Evolutionary conservation across 1,140 invertebrate genomes (phyloP).

Genomic region (Adoxophyes honmai): DNA sequence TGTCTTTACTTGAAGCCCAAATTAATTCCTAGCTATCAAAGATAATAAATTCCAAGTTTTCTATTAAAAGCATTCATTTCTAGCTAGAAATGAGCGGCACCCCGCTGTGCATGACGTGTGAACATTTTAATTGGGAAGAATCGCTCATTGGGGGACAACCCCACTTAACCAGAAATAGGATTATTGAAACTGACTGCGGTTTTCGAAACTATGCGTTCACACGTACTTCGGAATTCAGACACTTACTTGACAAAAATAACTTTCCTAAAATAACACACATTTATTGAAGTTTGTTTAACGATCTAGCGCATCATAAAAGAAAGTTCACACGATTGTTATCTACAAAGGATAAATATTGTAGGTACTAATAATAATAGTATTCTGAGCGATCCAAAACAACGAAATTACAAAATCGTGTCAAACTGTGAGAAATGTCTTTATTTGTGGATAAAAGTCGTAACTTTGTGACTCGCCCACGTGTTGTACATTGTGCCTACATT

Average conservation of each 20-base stretch:
- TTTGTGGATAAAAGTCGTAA: conserved; percentile 49
- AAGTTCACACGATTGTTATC: too few species aligned
- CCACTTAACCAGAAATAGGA: conserved; percentile 36
- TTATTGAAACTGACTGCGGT: conserved; percentile 33
- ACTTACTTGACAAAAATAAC: conserved; percentile 9
- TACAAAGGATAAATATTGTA: too few species aligned
- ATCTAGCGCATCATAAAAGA: too few species aligned
- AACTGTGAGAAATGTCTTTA: conserved; percentile 55
- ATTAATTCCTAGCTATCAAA: not conserved
- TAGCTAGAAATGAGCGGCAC: conserved; percentile 19
- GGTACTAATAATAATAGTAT: too few species aligned
- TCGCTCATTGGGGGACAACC: conserved; percentile 50
- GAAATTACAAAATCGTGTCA: conserved; percentile 48
- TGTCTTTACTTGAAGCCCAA: not conserved
- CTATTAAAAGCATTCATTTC: not conserved
- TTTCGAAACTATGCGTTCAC: conserved; percentile 9
- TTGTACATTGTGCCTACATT: conserved; percentile 10
- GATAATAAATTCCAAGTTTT: not conserved
- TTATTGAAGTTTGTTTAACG: not conserved
- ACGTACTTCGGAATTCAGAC: conserved; percentile 5
- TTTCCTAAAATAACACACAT: conserved; percentile 3
- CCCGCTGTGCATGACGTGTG: conserved; percentile 65
- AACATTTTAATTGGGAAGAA: conserved; percentile 67
- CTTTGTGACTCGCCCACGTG: conserved; percentile 47
- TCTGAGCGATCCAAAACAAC: conserved; percentile 27